These are phyloP conservation scores for Drosophila demipolita DNA, from an alignment of 2,888 invertebrate genomes.

Conservation along the genomic window DNA sequence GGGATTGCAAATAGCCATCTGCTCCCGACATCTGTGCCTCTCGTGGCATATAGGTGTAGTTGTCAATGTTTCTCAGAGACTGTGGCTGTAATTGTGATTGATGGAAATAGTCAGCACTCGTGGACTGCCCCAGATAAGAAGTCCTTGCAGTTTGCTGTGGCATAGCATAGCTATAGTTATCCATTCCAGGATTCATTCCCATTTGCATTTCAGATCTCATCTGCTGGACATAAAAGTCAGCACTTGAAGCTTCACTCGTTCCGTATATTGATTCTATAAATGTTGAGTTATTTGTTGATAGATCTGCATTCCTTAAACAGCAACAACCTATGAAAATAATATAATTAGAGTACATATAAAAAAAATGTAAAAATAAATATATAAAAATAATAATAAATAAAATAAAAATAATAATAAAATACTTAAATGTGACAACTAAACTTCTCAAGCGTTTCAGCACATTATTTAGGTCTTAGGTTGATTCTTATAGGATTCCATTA, in stretches of 20 bases:
- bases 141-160: neutral
- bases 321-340: neutral
- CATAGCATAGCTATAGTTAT: constrained; percentile 1
- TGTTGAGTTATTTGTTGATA: neutral
- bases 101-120: neutral
- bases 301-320: neutral
- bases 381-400: neutral
- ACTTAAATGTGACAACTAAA: too few species aligned
- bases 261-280: neutral
- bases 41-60: neutral
- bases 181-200: neutral
- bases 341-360: neutral
- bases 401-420: neutral
- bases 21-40: neutral
- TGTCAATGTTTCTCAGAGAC: neutral
- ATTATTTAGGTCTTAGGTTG: too few species aligned
- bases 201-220: constrained; percentile 1
- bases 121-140: constrained; percentile 3
- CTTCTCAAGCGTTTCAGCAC: too few species aligned
- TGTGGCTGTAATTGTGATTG: constrained; percentile 9
- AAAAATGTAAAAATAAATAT: too few species aligned
- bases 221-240: constrained; percentile 25
- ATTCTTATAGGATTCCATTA: neutral
- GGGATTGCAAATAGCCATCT: neutral
- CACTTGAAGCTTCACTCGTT: neutral